Base-by-base conservation (phyloP, 1,140 invertebrate genomes). In the Apis cerana region DNA sequence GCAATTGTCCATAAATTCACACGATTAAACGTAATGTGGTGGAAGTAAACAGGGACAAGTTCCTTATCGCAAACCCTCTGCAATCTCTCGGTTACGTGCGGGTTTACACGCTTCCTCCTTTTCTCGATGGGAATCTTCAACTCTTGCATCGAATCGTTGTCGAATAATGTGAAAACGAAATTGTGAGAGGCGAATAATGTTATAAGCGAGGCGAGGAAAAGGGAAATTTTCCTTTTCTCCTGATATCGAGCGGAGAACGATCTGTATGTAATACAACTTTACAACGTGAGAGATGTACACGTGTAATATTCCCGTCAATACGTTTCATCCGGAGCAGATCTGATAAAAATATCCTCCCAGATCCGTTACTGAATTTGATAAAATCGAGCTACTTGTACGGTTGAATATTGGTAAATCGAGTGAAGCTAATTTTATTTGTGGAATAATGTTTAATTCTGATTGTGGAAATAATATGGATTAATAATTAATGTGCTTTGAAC, bases 261-360 rank as follows among this genome's bases (percentile, higher is more conserved):
- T 17, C 48, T 15, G 9, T 5, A n/a, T 82, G 70, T 85, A 78
- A 87, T 85, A 71, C 69, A 70, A 83, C 80, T 87, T 83, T 85
- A 85, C 58, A 83, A 65, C 75, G 68, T 56, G 67, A 21, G 58
- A 77, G 9, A 50, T 82, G 58, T 78, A 78, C 67, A 54, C 58
- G 56, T 77, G 69, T 77, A 82, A 82, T 77, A 81, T 62, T 48
- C n/a, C 52, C 17, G 21, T 33, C 74, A n/a, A 82, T 82, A 82
- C 48, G 75, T 71, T 43, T 78, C 75, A 54, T 50, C 12, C 15
- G 17, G 17, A 33, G 23, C 58, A 50, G 67, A 77, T 77, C 81
- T 64, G 75, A 82, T 82, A 82, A 82, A 69, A 65, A 43, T 23
- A 58, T 33, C 62, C 48, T 56, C 59, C 43, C 54, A 33, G 43